Evolutionary conservation across 2,888 invertebrate genomes (phyloP), one percentile per base, ranked within the genome.

Genomic region (Ornithoptera alexandrae): DNA sequence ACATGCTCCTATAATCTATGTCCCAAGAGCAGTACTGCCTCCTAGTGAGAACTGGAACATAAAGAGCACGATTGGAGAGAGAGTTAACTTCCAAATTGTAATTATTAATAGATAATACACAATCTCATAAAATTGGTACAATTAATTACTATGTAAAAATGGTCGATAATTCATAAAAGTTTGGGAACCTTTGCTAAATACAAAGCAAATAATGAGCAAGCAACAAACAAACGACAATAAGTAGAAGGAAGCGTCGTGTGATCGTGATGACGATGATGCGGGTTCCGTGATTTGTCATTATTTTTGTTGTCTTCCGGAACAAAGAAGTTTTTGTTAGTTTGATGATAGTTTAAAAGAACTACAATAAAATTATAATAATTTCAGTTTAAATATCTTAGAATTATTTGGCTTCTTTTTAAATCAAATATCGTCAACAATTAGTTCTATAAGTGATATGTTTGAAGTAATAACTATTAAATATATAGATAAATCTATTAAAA

Each of bases 211-310:
- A 66, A 60, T 46, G 59, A 42, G 22, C 7, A 20, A 67, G 30
- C 36, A 67, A 61, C 39, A 62, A 57, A 56, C 42, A 39, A 53
- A 56, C 24, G 42, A 65, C 60, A 70, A 67, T 63, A 24, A 62
- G 22, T 36, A 64, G 59, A 20, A 70, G 63, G 70, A 67, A 70
- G 62, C 58, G 60, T 39, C 20, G 20, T 10, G 20, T 36, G 17
- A 17, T 68, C 62, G 62, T 39, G 58, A 70, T 59, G 58, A 53
- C 50, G 58, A 66, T 68, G 56, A 56, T 17, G 60, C 60, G 24
- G 63, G 63, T 67, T 67, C 62, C 67, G 67, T 64, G 60, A 66
- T 69, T 61, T 66, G 56, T 62, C 71, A 67, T 69, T 69, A 63
- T 59, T 30, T 62, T 65, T 58, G 62, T 50, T 59, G 36, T 58